These are phyloP conservation scores for Chaetodon trifascialis DNA, from an alignment of 2,113 vertebrate genomes.

Conservation along the genomic window DNA sequence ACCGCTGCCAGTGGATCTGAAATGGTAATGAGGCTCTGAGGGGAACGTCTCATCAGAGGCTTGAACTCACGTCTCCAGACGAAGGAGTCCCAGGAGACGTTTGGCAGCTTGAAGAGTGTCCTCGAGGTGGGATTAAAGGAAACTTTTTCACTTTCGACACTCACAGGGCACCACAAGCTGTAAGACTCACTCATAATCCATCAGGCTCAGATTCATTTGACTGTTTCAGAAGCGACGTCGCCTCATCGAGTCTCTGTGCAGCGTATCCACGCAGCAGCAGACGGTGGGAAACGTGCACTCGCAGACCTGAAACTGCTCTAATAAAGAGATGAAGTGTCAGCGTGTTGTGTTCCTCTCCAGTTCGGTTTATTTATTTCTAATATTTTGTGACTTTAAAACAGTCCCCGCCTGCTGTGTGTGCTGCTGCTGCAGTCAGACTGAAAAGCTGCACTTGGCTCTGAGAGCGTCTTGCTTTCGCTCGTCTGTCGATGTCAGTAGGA, in stretches of 20 bases:
- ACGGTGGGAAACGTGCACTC: no score
- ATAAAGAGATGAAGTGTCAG: not conserved
- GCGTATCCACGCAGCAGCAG: no score
- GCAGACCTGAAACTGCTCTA: no score
- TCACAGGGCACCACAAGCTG: conserved; percentile 14
- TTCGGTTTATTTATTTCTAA: not conserved
- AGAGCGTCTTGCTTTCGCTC: conserved; percentile 8
- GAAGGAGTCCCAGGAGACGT: conserved; percentile 52
- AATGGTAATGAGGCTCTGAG: conserved; percentile 55
- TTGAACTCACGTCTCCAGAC: conserved; percentile 39
- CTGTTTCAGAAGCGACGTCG: not conserved
- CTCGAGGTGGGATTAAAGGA: conserved; percentile 50
- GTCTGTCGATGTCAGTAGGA: conserved; percentile 58
- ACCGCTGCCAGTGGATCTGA: conserved; percentile 30
- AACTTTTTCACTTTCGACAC: conserved; percentile 33
- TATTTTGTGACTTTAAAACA: not conserved
- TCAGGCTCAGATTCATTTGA: conserved; percentile 7
- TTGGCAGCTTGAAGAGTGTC: conserved; percentile 46
- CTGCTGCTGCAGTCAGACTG: not conserved
- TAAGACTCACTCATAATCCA: not conserved
- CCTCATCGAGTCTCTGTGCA: not conserved
- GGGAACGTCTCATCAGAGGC: conserved; percentile 46
- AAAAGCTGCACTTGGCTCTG: conserved; percentile 16
- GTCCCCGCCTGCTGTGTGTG: not conserved
- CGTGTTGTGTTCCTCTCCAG: not conserved